phyloP scores from a whole-genome alignment of 1,140 invertebrate species.

The Agrilus planipennis region DNA sequence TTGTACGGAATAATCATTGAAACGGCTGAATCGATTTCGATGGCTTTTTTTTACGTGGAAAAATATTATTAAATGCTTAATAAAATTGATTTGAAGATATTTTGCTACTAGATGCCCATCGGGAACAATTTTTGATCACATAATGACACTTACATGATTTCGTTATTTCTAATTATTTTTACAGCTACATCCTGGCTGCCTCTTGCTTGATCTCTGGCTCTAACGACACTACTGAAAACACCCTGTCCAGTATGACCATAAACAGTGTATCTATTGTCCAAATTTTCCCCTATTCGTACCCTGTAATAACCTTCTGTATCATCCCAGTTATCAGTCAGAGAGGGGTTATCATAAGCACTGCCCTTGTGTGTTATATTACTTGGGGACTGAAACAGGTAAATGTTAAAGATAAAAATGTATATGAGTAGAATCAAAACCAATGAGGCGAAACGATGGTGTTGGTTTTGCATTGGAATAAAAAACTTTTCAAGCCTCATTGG shows the following conservation, averaged over 20 bases:
- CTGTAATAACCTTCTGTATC: constrained; percentile 96
- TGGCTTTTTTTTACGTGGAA: neutral
- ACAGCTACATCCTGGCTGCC: constrained; percentile 89
- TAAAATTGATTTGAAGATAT: too few species aligned
- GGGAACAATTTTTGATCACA: too few species aligned
- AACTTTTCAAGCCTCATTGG: too few species aligned
- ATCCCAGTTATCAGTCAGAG: constrained; percentile 97
- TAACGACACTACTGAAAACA: constrained; percentile 96
- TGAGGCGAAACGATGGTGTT: too few species aligned
- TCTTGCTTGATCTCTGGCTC: constrained; percentile 80
- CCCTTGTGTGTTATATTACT: constrained; percentile 58
- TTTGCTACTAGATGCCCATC: too few species aligned
- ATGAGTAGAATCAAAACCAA: too few species aligned
- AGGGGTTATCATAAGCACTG: constrained; percentile 69
- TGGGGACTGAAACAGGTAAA: constrained; percentile 46
- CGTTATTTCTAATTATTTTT: constrained; percentile 99
- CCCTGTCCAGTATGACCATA: constrained; percentile 98
- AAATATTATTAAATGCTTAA: constrained; percentile 3
- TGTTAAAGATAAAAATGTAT: too few species aligned
- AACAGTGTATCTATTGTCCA: constrained; percentile 88
- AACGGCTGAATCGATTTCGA: too few species aligned
- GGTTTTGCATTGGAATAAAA: too few species aligned
- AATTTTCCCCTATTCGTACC: constrained; percentile 87
- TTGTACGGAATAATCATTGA: too few species aligned
- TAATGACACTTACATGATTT: constrained; percentile 99